phyloP scores from a whole-genome alignment of 2,113 vertebrate species.

The Esox niger region DNA sequence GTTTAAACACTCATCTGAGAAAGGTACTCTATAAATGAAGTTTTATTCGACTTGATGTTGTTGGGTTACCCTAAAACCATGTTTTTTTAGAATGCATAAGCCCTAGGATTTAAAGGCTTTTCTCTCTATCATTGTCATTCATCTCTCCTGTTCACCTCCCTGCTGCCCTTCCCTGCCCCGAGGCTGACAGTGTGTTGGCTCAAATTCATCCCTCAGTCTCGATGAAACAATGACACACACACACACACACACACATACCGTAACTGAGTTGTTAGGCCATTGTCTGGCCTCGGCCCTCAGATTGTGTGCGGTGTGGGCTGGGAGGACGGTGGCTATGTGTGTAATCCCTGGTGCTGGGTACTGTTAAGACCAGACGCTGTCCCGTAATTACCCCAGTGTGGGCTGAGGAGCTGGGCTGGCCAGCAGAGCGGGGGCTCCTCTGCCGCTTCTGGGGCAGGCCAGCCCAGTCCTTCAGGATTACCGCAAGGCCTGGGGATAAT shows the following conservation, averaged over 20 bases:
- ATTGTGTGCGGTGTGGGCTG: too few species aligned
- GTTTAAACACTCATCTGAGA: too few species aligned
- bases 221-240: not conserved
- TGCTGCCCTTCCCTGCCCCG: slow-evolving; percentile 11
- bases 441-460: not conserved
- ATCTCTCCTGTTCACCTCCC: not conserved
- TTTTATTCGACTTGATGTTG: too few species aligned
- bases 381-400: too few species aligned
- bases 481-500: not conserved
- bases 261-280: not conserved
- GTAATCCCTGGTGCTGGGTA: slow-evolving; percentile 8
- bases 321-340: slow-evolving; percentile 26
- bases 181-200: slow-evolving; percentile 4
- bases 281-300: not conserved
- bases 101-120: not conserved
- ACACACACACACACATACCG: not conserved
- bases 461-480: too few species aligned
- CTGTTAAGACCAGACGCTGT: too few species aligned
- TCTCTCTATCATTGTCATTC: not conserved
- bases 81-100: not conserved
- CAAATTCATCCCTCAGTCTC: not conserved
- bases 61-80: not conserved
- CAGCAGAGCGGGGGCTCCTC: not conserved
- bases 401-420: too few species aligned
- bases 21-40: too few species aligned